Conservation (phyloP, 2,113 vertebrate species). For the Dipodomys stephensi region DNA sequence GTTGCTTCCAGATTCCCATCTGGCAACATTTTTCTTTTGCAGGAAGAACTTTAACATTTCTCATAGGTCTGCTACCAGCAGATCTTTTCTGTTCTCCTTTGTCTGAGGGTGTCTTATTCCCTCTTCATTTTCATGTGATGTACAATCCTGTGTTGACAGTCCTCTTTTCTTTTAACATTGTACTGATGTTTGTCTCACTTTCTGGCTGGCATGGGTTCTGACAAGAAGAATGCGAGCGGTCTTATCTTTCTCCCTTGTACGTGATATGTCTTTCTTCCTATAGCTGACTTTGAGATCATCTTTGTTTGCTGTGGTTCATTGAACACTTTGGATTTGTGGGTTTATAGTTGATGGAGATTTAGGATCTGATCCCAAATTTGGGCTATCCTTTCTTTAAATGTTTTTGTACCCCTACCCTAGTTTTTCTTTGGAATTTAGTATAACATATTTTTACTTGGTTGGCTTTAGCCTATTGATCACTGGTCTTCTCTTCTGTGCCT, state of each 20-base stretch:
- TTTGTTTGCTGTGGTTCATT: not conserved
- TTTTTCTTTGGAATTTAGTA: not conserved
- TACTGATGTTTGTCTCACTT: not conserved
- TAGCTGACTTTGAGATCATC: not conserved
- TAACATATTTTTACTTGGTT: rapidly evolving
- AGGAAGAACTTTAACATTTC: not conserved
- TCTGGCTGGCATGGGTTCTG: not conserved
- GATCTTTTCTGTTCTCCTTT: not conserved
- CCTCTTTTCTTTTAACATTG: not conserved
- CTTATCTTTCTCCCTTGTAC: not conserved
- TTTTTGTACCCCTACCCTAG: not conserved
- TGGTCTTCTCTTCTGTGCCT: not conserved
- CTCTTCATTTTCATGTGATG: not conserved
- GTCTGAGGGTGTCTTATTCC: not conserved
- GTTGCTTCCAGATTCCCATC: not conserved
- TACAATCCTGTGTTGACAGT: not conserved
- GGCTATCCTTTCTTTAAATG: not conserved
- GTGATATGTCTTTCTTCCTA: not conserved
- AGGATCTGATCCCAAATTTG: not conserved
- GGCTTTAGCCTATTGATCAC: not conserved
- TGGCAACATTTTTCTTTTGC: not conserved
- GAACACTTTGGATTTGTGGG: not conserved
- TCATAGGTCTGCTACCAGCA: not conserved
- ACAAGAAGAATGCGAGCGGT: not conserved
- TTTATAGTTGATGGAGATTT: not conserved